Conservation (phyloP, 2,797 vertebrate genomes). For the Microhierax caerulescens region DNA sequence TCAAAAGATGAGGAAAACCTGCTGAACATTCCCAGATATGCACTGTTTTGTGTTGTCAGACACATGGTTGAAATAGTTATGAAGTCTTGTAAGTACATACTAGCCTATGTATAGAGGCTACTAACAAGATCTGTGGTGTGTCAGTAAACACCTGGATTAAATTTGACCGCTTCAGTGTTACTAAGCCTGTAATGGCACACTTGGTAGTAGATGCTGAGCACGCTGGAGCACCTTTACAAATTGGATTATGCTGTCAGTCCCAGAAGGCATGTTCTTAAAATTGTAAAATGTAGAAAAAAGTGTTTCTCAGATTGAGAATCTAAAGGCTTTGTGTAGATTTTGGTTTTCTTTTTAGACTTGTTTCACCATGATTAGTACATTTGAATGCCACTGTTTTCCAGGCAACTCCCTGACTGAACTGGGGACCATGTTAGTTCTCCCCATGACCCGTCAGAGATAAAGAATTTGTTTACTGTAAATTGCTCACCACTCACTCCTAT, state of each 20-base stretch:
- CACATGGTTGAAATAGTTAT: not conserved
- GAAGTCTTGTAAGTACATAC: not conserved
- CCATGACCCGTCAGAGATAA: conserved; percentile 91
- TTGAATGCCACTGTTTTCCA: conserved; percentile 68
- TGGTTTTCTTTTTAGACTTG: conserved; percentile 28
- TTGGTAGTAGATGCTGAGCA: conserved; percentile 2
- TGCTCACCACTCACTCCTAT: conserved; percentile 80
- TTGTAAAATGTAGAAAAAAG: conserved; percentile 18
- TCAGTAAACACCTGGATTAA: not conserved
- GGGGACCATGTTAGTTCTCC: conserved; percentile 79
- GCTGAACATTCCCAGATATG: not conserved
- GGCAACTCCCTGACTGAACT: conserved; percentile 75
- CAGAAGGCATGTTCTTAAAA: conserved; percentile 14
- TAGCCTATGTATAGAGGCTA: not conserved
- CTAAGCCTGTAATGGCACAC: not conserved
- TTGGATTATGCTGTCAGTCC: not conserved
- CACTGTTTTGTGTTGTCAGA: not conserved
- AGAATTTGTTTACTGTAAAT: conserved; percentile 95
- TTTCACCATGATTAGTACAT: conserved; percentile 51
- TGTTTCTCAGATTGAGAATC: conserved; percentile 29
- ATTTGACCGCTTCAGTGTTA: not conserved
- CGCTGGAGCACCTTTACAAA: conserved; percentile 46
- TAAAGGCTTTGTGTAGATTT: not conserved
- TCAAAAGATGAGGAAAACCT: not conserved
- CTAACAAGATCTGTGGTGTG: not conserved